Percentiles rank a stretch among this genome's conserved stretches.
Evolutionary conservation across 2,113 vertebrate genomes (phyloP).

Genomic region (Scartelaos histophorus): DNA sequence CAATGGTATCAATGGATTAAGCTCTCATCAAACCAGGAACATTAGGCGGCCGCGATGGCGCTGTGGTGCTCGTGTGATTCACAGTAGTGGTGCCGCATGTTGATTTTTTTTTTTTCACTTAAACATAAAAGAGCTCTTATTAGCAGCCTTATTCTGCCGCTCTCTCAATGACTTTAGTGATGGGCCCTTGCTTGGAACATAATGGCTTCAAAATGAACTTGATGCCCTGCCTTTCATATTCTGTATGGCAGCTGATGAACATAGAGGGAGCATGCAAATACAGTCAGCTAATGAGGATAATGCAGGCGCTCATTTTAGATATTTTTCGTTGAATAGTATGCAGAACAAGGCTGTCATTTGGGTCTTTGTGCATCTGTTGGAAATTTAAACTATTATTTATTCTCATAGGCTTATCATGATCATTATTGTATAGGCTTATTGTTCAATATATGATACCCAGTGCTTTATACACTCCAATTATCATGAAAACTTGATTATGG

Average conservation of each 20-base stretch:
- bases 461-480: too few species aligned
- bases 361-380: background rate
- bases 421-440: too few species aligned
- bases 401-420: too few species aligned
- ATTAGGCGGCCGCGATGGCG: slow-evolving; percentile 12
- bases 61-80: slow-evolving; percentile 5
- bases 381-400: background rate
- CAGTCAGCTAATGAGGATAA: background rate
- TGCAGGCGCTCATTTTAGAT: background rate
- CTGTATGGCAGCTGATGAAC: slow-evolving; percentile 1
- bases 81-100: slow-evolving; percentile 3
- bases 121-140: slow-evolving; percentile 9
- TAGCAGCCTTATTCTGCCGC: slow-evolving; percentile 10
- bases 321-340: background rate
- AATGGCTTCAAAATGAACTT: slow-evolving; percentile 14
- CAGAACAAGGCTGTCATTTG: background rate
- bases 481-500: too few species aligned
- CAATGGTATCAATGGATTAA: slow-evolving; percentile 28
- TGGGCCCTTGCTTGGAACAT: slow-evolving; percentile 6
- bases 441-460: too few species aligned
- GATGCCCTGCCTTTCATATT: slow-evolving; percentile 47
- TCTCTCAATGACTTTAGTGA: slow-evolving; percentile 21
- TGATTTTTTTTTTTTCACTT: slow-evolving; percentile 19
- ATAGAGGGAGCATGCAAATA: background rate
- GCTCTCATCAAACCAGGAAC: slow-evolving; percentile 16